These are phyloP conservation scores for Tipula vernalis DNA, from an alignment of 2,888 invertebrate genomes.

Conservation along the genomic window DNA sequence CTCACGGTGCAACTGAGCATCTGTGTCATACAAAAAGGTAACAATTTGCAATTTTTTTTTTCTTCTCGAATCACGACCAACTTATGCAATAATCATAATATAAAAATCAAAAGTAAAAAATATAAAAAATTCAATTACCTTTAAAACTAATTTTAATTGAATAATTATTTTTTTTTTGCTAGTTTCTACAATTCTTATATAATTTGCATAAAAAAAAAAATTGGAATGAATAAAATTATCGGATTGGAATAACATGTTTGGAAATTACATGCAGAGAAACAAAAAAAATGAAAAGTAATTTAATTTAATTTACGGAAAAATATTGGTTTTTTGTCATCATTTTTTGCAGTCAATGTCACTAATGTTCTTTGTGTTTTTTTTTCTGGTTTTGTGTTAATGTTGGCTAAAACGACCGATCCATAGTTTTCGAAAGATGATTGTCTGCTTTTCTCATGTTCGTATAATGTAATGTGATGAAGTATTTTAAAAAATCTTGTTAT, in stretches of 20 bases:
- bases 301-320: not conserved
- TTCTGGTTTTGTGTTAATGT: not conserved
- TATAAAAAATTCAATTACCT: not conserved
- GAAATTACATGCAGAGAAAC: not conserved
- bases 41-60: not conserved
- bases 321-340: not conserved
- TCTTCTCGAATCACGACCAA: not conserved
- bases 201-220: not conserved
- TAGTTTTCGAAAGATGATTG: not conserved
- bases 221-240: not conserved
- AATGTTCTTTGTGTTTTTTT: not conserved
- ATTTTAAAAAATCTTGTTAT: too few relatives aligned
- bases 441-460: not conserved
- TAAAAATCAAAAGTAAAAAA: not conserved
- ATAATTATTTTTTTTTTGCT: not conserved
- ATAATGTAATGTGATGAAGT: too few relatives aligned
- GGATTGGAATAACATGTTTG: not conserved
- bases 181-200: not conserved
- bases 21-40: not conserved
- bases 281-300: not conserved
- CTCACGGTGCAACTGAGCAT: not conserved
- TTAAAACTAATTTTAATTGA: slow-evolving; percentile 4
- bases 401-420: not conserved
- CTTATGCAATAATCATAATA: not conserved
- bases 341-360: not conserved